Evolutionary conservation across 2,888 invertebrate genomes (phyloP).

Genomic region (Bellardia bayeri): DNA sequence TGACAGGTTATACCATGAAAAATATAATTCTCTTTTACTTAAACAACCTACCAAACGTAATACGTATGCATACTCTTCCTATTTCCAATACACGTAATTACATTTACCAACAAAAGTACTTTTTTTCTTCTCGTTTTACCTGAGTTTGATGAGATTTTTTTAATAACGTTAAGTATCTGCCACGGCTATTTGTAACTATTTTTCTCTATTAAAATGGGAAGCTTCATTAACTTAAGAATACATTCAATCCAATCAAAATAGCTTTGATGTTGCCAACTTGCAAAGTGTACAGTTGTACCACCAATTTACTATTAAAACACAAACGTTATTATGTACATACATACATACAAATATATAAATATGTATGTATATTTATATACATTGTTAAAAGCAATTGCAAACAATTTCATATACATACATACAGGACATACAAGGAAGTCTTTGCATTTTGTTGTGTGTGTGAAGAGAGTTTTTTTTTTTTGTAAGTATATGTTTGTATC

Average conservation of each 20-base stretch:
- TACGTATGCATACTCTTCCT: neutral
- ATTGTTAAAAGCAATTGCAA: slow-evolving; percentile 11
- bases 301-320: neutral
- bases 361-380: neutral
- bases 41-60: neutral
- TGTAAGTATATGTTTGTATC: neutral
- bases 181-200: slow-evolving; percentile 42
- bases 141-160: slow-evolving; percentile 27
- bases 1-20: neutral
- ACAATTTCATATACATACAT: slow-evolving; percentile 4
- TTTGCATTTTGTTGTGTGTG: neutral
- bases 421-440: neutral
- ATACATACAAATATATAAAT: neutral
- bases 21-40: neutral
- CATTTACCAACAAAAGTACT: neutral
- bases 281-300: neutral
- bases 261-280: slow-evolving; percentile 1
- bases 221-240: slow-evolving; percentile 53
- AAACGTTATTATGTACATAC: too few species aligned
- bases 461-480: neutral
- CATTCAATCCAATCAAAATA: slow-evolving; percentile 42
- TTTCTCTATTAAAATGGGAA: slow-evolving; percentile 33
- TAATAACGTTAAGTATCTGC: slow-evolving; percentile 45
- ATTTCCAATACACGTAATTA: slow-evolving; percentile 5
- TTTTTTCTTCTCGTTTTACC: slow-evolving; percentile 26